Evolutionary conservation across 2,113 vertebrate species (phyloP).

Genomic region (Halcyon malimbica): DNA sequence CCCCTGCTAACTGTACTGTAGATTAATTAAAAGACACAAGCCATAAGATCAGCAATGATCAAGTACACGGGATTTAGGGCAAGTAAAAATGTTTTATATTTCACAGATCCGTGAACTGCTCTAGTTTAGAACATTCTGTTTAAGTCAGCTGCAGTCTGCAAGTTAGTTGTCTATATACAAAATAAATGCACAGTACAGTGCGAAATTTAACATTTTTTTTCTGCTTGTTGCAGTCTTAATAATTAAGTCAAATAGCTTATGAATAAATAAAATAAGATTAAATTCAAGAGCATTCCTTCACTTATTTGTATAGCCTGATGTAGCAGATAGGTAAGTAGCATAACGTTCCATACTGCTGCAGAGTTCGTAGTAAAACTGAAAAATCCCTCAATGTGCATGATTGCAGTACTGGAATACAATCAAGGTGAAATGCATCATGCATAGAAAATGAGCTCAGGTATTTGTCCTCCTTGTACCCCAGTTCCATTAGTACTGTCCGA

Average conservation of each 20-base stretch:
- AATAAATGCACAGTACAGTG: conserved; percentile 80
- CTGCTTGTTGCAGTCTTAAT: conserved; percentile 78
- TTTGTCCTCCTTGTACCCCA: conserved; percentile 97
- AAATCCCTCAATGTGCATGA: conserved; percentile 74
- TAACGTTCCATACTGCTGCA: conserved; percentile 68
- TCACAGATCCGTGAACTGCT: conserved; percentile 73
- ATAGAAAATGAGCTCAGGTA: conserved; percentile 97
- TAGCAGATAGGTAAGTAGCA: conserved; percentile 64
- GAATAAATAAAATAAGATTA: conserved; percentile 88
- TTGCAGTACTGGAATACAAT: conserved; percentile 71
- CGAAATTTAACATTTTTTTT: conserved; percentile 71
- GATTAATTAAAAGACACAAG: neutral
- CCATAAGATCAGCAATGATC: conserved; percentile 7
- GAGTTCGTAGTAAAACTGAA: conserved; percentile 56
- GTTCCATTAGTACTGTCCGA: conserved; percentile 98
- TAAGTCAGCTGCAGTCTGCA: conserved; percentile 79
- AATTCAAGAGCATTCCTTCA: conserved; percentile 80
- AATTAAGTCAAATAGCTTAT: conserved; percentile 84
- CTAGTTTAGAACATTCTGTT: conserved; percentile 82
- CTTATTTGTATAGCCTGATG: conserved; percentile 71
- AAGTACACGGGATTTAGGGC: conserved; percentile 54
- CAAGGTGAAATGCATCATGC: conserved; percentile 79
- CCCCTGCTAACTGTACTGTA: neutral
- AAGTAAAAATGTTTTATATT: conserved; percentile 75
- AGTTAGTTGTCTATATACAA: conserved; percentile 79